These are phyloP conservation scores for Esox niger DNA, from an alignment of 2,113 vertebrate genomes.

Conservation along the genomic window DNA sequence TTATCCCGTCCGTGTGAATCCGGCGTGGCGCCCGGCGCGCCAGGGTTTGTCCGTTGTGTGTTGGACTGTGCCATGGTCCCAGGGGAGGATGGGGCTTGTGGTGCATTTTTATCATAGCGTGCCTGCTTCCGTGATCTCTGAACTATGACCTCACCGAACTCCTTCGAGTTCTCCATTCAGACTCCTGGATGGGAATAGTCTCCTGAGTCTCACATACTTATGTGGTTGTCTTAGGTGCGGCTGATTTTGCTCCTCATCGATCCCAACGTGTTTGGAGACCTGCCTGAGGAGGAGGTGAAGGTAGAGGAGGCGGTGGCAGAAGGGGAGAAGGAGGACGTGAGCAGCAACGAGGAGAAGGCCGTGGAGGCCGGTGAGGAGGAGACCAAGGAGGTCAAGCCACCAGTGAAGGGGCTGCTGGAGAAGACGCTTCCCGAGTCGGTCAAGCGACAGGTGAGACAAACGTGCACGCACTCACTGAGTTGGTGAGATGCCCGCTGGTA, in stretches of 20 bases:
- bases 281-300: conserved; percentile 64
- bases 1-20: no score
- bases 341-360: conserved; percentile 72
- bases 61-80: no score
- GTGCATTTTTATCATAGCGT: no score
- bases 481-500: no score
- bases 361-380: conserved; percentile 88
- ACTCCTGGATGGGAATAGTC: no score
- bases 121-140: no score
- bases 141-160: no score
- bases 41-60: no score
- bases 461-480: background rate
- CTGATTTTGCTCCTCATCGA: conserved; percentile 90
- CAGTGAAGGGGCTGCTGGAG: conserved; percentile 84
- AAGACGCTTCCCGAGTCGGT: conserved; percentile 92
- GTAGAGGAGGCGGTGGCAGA: conserved; percentile 53
- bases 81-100: no score
- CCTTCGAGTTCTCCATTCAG: no score
- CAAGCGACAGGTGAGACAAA: conserved; percentile 84
- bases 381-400: conserved; percentile 76
- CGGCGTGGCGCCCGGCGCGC: no score
- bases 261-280: conserved; percentile 87
- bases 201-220: no score
- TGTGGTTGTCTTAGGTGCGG: conserved; percentile 39
- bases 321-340: conserved; percentile 79